Percentiles rank a stretch among this genome's conserved stretches.
Conservation (phyloP, 2,888 invertebrate genomes). For the Tenthredo mesomela region DNA sequence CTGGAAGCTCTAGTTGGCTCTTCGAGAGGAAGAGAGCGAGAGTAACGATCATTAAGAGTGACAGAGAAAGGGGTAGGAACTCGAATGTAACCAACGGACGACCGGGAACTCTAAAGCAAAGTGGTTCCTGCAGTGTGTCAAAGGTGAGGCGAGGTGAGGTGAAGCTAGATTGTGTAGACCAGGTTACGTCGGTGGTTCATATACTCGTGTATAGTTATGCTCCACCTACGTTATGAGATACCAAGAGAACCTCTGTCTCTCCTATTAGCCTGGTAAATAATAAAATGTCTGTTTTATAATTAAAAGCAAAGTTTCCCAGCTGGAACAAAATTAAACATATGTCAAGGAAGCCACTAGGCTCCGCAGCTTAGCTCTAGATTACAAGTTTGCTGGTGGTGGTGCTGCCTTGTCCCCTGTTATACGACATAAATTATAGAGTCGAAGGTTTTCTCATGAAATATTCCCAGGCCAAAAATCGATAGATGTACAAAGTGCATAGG, state of each 20-base stretch:
- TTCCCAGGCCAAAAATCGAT: slow-evolving; percentile 14
- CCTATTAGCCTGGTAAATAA: slow-evolving; percentile 49
- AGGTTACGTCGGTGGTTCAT: neutral
- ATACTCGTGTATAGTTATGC: neutral
- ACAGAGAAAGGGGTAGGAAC: slow-evolving; percentile 42
- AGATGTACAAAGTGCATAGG: neutral
- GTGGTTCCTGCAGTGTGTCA: slow-evolving; percentile 45
- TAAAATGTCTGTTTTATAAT: slow-evolving; percentile 51
- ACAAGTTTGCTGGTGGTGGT: neutral
- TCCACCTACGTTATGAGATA: neutral
- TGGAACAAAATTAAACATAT: slow-evolving; percentile 48
- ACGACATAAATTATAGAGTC: slow-evolving; percentile 25
- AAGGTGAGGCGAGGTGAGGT: slow-evolving; percentile 31
- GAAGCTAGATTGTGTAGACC: neutral
- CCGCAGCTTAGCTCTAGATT: slow-evolving; percentile 28
- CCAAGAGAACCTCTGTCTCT: slow-evolving; percentile 5
- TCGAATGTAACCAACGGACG: slow-evolving; percentile 40
- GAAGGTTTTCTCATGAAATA: slow-evolving; percentile 13
- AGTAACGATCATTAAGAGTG: slow-evolving; percentile 41
- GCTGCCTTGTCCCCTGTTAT: slow-evolving; percentile 18
- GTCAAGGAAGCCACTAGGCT: slow-evolving; percentile 43
- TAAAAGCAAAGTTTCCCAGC: slow-evolving; percentile 49
- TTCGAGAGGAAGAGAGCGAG: neutral
- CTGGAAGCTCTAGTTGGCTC: neutral
- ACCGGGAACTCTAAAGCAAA: slow-evolving; percentile 32